Percentiles rank a stretch among this genome's conserved stretches.
phyloP scores from a whole-genome alignment of 1,140 invertebrate genomes.

The Bicyclus anynana region DNA sequence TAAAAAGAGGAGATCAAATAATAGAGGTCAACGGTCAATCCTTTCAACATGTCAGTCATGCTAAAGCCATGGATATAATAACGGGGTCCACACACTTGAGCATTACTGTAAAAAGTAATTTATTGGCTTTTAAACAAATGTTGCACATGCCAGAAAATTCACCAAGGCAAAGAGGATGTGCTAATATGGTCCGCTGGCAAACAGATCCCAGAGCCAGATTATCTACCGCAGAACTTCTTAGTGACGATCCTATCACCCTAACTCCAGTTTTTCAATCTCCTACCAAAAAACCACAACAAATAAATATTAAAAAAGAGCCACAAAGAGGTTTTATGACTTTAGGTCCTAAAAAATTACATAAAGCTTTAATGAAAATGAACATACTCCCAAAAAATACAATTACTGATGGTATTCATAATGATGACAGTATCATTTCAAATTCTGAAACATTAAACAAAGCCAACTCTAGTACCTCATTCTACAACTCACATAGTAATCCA shows the following conservation, averaged over 20 bases:
- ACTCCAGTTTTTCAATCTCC: slow-evolving; percentile 91
- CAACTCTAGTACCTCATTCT: slow-evolving; percentile 77
- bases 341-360: slow-evolving; percentile 90
- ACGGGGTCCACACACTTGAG: slow-evolving; percentile 96
- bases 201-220: slow-evolving; percentile 82
- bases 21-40: slow-evolving; percentile 98
- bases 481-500: slow-evolving; percentile 94
- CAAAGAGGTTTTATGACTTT: slow-evolving; percentile 93
- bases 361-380: slow-evolving; percentile 94
- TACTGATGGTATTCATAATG: slow-evolving; percentile 80
- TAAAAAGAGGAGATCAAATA: slow-evolving; percentile 98
- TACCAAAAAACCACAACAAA: slow-evolving; percentile 87
- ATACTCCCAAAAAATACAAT: slow-evolving; percentile 92
- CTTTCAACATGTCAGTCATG: slow-evolving; percentile 94
- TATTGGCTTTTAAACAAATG: slow-evolving; percentile 91
- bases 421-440: slow-evolving; percentile 77
- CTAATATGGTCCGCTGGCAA: slow-evolving; percentile 77
- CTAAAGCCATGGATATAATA: slow-evolving; percentile 94
- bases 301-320: slow-evolving; percentile 82
- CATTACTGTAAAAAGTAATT: slow-evolving; percentile 98
- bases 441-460: slow-evolving; percentile 71
- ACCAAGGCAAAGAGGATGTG: slow-evolving; percentile 81
- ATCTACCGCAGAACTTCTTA: slow-evolving; percentile 79
- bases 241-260: slow-evolving; percentile 88
- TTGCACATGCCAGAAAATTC: slow-evolving; percentile 91